Percentiles rank a stretch among this genome's conserved stretches.
phyloP scores from a whole-genome alignment of 2,113 vertebrate genomes.

The Bufo bufo region DNA sequence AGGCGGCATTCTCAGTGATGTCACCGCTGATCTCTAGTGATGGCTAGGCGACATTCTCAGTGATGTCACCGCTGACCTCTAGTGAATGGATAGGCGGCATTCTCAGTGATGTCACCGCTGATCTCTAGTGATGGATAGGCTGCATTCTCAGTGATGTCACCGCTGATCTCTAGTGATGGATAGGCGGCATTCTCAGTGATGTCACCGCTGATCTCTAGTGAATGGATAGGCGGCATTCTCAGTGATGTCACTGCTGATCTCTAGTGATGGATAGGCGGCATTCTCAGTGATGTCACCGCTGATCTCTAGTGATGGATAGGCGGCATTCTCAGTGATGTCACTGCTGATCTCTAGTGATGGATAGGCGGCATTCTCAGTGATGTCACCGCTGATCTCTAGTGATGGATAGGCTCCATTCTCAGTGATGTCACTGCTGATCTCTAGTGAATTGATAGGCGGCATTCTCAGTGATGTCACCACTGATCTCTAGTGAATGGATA shows the following conservation, averaged over 20 bases:
- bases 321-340: background rate
- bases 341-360: background rate
- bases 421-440: background rate
- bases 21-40: background rate
- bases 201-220: background rate
- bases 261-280: background rate
- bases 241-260: background rate
- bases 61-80: background rate
- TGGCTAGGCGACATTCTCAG: background rate
- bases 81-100: background rate
- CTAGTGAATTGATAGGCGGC: background rate
- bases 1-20: background rate
- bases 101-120: background rate
- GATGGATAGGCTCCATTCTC: background rate
- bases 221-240: background rate
- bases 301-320: background rate
- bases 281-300: conserved; percentile 2
- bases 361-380: background rate
- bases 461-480: background rate
- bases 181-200: background rate
- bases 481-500: background rate
- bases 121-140: background rate
- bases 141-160: background rate
- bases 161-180: background rate
- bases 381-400: background rate